Conservation (phyloP, 2,797 vertebrate species). For the Centropyge bicolor region DNA sequence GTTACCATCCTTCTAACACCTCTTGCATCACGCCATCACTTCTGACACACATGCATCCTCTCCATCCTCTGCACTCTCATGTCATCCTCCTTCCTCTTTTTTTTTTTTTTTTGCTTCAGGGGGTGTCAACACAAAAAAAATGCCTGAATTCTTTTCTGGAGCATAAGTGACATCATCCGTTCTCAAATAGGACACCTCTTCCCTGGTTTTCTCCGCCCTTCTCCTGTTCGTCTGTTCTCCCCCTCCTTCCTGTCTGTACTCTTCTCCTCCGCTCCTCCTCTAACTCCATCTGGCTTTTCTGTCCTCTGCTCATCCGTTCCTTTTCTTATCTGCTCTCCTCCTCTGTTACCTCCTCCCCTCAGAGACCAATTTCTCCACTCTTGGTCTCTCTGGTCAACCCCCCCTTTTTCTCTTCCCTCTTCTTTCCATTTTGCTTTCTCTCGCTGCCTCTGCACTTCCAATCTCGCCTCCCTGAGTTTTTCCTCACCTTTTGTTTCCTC, state of each 20-base stretch:
- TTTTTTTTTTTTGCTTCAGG: not conserved
- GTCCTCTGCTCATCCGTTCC: slow-evolving; percentile 24
- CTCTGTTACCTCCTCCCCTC: slow-evolving; percentile 12
- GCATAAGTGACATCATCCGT: slow-evolving; percentile 30
- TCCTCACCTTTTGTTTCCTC: slow-evolving; percentile 10
- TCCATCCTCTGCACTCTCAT: not conserved
- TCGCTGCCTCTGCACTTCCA: slow-evolving; percentile 10
- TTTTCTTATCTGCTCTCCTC: slow-evolving; percentile 10
- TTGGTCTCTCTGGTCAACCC: slow-evolving; percentile 11
- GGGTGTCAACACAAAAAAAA: slow-evolving; percentile 18
- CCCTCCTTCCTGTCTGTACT: slow-evolving; percentile 35
- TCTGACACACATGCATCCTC: not conserved
- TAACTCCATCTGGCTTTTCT: slow-evolving; percentile 46
- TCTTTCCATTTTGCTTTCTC: slow-evolving; percentile 12
- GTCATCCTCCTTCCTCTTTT: not conserved
- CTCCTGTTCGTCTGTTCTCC: slow-evolving; percentile 28
- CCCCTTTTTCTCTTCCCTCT: not conserved
- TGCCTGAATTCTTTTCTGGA: slow-evolving; percentile 31
- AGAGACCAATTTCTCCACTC: not conserved
- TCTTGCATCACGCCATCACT: not conserved
- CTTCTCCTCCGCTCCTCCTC: slow-evolving; percentile 44
- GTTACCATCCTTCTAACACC: not conserved
- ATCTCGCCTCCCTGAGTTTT: slow-evolving; percentile 14
- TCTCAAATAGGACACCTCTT: slow-evolving; percentile 44
- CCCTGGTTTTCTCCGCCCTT: slow-evolving; percentile 27